A percentile compares a stretch with the other conserved stretches of the same genome.
These are phyloP conservation scores for Amazona guildingii DNA, from an alignment of 2,113 vertebrate genomes.

Conservation along the genomic window DNA sequence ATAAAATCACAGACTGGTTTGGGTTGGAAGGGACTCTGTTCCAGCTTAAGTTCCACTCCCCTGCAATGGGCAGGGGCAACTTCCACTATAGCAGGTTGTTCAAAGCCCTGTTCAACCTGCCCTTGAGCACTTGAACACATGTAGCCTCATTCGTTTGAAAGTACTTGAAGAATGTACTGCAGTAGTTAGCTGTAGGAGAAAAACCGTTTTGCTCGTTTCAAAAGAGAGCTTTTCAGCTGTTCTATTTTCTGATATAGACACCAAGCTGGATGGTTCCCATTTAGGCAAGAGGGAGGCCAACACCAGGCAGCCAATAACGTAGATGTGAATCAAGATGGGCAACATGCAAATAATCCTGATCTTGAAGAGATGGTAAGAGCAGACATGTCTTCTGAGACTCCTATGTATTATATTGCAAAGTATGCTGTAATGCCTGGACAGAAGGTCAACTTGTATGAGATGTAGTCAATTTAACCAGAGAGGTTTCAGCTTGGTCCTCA, in stretches of 20 bases:
- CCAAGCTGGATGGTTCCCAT: conserved; percentile 96
- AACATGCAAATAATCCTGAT: conserved; percentile 81
- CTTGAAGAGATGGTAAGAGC: conserved; percentile 85
- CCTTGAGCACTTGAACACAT: background rate
- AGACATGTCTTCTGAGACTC: background rate
- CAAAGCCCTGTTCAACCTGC: background rate
- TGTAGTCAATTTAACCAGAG: background rate
- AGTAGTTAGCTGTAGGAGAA: background rate
- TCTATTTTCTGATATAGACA: conserved; percentile 76
- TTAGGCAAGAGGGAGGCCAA: conserved; percentile 84
- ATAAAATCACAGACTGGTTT: background rate
- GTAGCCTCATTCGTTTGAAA: background rate
- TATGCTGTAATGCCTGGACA: background rate
- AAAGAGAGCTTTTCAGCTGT: conserved; percentile 20
- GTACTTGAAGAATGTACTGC: background rate
- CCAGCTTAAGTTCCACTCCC: background rate
- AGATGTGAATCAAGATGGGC: conserved; percentile 80
- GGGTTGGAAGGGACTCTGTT: background rate
- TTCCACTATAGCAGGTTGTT: background rate
- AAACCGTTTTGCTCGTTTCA: background rate
- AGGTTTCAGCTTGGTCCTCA: background rate
- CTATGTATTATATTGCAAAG: background rate
- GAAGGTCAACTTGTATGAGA: background rate
- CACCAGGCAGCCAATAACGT: conserved; percentile 78
- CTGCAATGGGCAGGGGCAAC: background rate